Base-by-base conservation (phyloP, 2,113 vertebrate genomes). In the Engystomops pustulosus region DNA sequence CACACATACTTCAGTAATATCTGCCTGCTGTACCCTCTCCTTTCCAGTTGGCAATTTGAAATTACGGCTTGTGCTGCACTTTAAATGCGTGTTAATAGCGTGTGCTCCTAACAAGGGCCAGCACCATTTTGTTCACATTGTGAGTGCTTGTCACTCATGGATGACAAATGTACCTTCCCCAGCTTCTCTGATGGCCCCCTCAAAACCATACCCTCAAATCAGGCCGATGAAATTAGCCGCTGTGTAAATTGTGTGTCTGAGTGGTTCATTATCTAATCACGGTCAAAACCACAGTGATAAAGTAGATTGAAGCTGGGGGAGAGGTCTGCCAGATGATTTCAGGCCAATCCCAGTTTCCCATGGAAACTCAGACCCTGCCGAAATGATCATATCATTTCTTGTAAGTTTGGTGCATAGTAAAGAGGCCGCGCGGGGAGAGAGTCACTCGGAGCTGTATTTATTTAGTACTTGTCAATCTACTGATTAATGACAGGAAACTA, bases 211-310 rank as follows among this genome's bases (percentile, higher is more conserved):
- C 93, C 94, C 93, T 94, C 93, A 93, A 95, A 95, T 95, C 94
- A 96, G 94, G 88, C 90, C 92, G 94, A 94, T 94, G 93, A 96
- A 95, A 97, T 95, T 94, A 88, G 94, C 94, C 94, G 93, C 93
- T 95, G 95, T 95, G 95, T 96, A 96, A 96, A 96, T 95, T 95
- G 93, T 95, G 95, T 95, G 94, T 94, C 95, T 95, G 93, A 96
- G 94, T 95, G 95, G 93, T 96, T 96, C 95, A 98, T 97, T 98
- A 97, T 96, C 95, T 97, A 98, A 98, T 98, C 96, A 97, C 95
- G 94, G 91, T 94, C 94, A 94, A 92, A 94, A 92, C 95, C 94
- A 93, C 90, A 89, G 93, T 94, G 95, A 95, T 95, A 95, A 96
- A 94, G 91, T 95, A 94, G 93, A 94, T 94, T 95, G 95, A 97